phyloP scores from a whole-genome alignment of 2,113 vertebrate genomes.

The Tyrannus savana region DNA sequence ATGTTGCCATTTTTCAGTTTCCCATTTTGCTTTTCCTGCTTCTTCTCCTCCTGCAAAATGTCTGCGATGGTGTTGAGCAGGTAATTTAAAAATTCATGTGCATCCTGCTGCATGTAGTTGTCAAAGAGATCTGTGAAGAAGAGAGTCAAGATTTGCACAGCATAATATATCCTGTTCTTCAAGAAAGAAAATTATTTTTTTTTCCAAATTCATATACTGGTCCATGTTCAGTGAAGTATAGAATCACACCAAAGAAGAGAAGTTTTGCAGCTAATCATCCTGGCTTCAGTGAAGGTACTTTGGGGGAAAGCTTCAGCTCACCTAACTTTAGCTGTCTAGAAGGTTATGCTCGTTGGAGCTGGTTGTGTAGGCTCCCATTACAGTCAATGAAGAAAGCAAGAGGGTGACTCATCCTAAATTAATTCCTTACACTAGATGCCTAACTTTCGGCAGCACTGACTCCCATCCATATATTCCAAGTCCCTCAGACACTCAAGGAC shows the following conservation, averaged over 20 bases:
- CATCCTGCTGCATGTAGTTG: slow-evolving; percentile 99
- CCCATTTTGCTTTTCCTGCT: slow-evolving; percentile 95
- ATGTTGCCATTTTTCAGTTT: slow-evolving; percentile 91
- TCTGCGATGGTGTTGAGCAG: slow-evolving; percentile 97
- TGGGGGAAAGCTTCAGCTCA: not conserved
- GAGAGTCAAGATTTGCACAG: slow-evolving; percentile 10
- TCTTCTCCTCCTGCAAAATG: slow-evolving; percentile 97
- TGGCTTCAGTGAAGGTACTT: not conserved
- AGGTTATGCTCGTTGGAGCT: not conserved
- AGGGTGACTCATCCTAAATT: not conserved
- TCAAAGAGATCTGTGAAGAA: slow-evolving; percentile 92
- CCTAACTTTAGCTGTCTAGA: not conserved
- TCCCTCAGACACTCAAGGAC: not conserved
- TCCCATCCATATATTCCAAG: not conserved
- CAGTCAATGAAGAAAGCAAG: not conserved
- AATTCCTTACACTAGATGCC: not conserved
- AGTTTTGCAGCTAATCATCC: not conserved
- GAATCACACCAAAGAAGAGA: not conserved
- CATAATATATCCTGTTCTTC: not conserved
- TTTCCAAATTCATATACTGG: not conserved
- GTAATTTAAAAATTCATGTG: slow-evolving; percentile 98
- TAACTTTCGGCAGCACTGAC: not conserved
- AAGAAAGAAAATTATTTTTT: not conserved
- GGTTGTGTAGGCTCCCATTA: not conserved
- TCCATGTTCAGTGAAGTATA: not conserved